phyloP scores from a whole-genome alignment of 2,113 vertebrate genomes.

The Struthio camelus region DNA sequence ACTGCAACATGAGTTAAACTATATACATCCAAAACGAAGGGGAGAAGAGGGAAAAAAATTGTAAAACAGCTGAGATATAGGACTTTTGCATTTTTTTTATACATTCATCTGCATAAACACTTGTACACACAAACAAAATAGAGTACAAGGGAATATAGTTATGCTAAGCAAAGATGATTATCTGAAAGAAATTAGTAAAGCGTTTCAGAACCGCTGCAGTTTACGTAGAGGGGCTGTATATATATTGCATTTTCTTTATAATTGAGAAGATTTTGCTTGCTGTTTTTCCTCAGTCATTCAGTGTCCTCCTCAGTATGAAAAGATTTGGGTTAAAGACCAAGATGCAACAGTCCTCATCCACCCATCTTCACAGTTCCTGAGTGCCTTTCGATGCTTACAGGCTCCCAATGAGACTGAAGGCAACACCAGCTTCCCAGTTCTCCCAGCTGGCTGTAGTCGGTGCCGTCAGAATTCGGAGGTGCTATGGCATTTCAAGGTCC shows the following conservation, averaged over 20 bases:
- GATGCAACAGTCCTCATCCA: neutral
- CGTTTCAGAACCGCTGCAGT: neutral
- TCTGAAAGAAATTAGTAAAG: neutral
- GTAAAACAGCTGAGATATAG: neutral
- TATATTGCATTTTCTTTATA: neutral
- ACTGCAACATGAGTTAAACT: neutral
- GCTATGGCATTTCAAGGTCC: neutral
- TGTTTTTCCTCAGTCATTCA: neutral
- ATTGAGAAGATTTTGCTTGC: neutral
- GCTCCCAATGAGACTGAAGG: rapidly evolving
- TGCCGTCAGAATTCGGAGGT: neutral
- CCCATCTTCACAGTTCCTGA: neutral
- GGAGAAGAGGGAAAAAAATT: neutral
- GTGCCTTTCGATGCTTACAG: neutral
- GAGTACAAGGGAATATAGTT: rapidly evolving
- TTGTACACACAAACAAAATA: neutral
- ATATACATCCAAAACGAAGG: neutral
- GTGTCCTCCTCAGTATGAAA: neutral
- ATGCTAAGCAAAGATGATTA: neutral
- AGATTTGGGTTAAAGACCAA: neutral
- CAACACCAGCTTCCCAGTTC: neutral
- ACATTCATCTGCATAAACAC: rapidly evolving
- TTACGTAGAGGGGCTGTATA: neutral
- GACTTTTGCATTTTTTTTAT: neutral
- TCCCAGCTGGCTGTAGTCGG: neutral